These are phyloP conservation scores for Macrostomum lignano DNA, from an alignment of 1,140 invertebrate genomes.

Conservation along the genomic window DNA sequence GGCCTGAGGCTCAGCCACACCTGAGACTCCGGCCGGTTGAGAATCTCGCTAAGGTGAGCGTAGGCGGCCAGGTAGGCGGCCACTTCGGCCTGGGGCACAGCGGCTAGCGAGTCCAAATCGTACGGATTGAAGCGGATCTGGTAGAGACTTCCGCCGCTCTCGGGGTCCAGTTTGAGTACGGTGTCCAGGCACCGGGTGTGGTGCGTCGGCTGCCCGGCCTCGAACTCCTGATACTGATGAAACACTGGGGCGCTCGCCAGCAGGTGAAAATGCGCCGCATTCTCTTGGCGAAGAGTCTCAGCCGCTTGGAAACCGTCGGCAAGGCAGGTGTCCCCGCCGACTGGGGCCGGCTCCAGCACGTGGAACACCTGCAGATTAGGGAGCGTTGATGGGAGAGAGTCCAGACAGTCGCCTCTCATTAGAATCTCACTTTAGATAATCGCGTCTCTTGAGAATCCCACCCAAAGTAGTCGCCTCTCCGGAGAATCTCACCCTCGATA, in stretches of 20 bases:
- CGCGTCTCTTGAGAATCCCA: too few species aligned
- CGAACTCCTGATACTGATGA: conserved; percentile 34
- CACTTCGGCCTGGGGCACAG: conserved; percentile 29
- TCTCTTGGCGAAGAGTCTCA: too few species aligned
- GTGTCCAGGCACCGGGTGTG: conserved; percentile 11
- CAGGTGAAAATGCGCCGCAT: conserved; percentile 33
- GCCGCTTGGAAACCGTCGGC: too few species aligned
- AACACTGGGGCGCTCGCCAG: conserved; percentile 32
- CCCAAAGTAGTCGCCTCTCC: too few species aligned
- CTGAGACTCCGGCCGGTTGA: conserved; percentile 29
- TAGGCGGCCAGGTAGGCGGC: conserved; percentile 36
- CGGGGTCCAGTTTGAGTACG: conserved; percentile 10
- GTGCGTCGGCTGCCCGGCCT: conserved; percentile 5
- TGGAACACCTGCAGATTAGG: too few species aligned
- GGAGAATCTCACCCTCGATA: too few species aligned
- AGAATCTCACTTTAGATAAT: too few species aligned
- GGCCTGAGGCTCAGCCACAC: conserved; percentile 35
- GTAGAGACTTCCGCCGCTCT: conserved; percentile 9
- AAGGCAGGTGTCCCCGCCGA: too few species aligned
- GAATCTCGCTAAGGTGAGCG: conserved; percentile 31
- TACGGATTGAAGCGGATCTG: conserved; percentile 34
- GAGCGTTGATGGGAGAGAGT: too few species aligned
- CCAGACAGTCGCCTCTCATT: too few species aligned
- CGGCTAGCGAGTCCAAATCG: conserved; percentile 35
- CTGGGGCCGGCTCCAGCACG: too few species aligned